phyloP scores from a whole-genome alignment of 2,113 vertebrate species.

The Haemorhous mexicanus region DNA sequence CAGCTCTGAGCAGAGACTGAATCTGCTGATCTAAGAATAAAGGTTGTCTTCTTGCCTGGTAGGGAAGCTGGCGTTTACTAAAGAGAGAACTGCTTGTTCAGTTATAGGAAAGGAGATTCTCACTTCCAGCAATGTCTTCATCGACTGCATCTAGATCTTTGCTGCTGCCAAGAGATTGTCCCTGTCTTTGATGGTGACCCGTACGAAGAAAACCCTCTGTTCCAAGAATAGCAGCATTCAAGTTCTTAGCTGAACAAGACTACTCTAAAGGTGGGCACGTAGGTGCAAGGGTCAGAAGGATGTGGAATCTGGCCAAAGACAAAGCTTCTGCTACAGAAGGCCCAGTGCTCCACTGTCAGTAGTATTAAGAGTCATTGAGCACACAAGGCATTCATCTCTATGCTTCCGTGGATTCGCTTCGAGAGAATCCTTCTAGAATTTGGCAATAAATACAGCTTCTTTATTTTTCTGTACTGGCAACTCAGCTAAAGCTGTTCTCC shows the following conservation, averaged over 20 bases:
- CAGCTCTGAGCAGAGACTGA: not conserved
- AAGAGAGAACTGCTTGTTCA: not conserved
- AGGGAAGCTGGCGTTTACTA: not conserved
- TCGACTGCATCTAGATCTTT: not conserved
- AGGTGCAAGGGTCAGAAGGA: not conserved
- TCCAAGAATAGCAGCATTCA: not conserved
- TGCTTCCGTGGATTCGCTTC: not conserved
- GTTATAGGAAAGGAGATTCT: not conserved
- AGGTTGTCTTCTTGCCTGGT: not conserved
- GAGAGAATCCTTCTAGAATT: not conserved
- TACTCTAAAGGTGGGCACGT: fast-evolving
- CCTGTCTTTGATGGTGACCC: not conserved
- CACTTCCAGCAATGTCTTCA: not conserved
- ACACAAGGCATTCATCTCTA: not conserved
- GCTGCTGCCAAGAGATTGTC: not conserved
- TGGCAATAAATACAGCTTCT: conserved; percentile 1
- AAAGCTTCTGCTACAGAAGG: not conserved
- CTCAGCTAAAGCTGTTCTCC: conserved; percentile 11
- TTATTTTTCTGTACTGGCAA: conserved; percentile 13
- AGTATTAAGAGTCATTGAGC: not conserved
- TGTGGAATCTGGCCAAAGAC: not conserved
- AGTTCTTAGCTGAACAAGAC: not conserved
- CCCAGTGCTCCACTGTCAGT: not conserved
- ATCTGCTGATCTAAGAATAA: not conserved
- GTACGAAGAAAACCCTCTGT: not conserved